Evolutionary conservation across 2,888 invertebrate species (phyloP).

Genomic region (Elgonia sp.): DNA sequence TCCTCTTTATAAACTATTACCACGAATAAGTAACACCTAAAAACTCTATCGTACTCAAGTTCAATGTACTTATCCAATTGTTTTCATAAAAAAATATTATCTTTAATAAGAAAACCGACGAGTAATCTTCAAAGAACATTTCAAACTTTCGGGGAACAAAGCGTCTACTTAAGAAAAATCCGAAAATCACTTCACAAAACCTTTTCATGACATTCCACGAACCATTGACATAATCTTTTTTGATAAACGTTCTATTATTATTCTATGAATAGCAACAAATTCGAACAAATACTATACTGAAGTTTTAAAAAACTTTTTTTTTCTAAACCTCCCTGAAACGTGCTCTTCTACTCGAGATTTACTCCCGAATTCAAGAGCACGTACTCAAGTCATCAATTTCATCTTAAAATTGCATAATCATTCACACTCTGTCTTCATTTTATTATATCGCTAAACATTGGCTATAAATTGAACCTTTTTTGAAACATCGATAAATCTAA

Average conservation of each 20-base stretch:
- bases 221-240: constrained; percentile 61
- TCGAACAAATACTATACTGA: constrained; percentile 50
- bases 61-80: constrained; percentile 31
- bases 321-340: constrained; percentile 54
- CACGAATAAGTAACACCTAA: background rate
- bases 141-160: constrained; percentile 26
- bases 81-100: constrained; percentile 44
- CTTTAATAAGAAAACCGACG: constrained; percentile 37
- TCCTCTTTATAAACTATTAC: background rate
- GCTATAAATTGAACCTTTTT: constrained; percentile 30
- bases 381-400: constrained; percentile 66
- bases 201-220: constrained; percentile 63
- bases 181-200: constrained; percentile 63
- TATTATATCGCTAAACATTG: constrained; percentile 26
- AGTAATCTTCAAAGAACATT: constrained; percentile 39
- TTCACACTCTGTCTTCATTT: constrained; percentile 27
- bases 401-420: constrained; percentile 57
- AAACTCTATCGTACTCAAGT: constrained; percentile 12
- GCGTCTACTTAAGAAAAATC: constrained; percentile 56
- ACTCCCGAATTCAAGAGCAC: constrained; percentile 66
- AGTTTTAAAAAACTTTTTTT: constrained; percentile 38
- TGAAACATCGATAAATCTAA: background rate
- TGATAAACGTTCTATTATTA: constrained; percentile 59
- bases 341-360: constrained; percentile 49
- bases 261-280: constrained; percentile 42